Conservation (phyloP, 2,797 vertebrate species). For the Spondyliosoma cantharus region DNA sequence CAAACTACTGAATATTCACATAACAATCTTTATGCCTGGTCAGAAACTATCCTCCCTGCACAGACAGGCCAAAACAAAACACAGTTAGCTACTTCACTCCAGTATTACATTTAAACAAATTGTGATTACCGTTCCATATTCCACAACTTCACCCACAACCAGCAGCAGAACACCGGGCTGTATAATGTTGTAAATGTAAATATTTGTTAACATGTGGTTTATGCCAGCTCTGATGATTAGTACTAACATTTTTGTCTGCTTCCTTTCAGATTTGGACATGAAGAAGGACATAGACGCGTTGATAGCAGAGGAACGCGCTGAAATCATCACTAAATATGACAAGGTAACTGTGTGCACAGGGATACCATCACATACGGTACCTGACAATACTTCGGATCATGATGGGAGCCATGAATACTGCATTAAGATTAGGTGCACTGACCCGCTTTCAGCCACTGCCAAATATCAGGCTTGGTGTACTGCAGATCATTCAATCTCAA, state of each 20-base stretch:
- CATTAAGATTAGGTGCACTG: not conserved
- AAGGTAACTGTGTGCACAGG: constrained; percentile 79
- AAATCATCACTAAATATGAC: constrained; percentile 91
- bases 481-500: not conserved
- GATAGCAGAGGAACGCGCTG: constrained; percentile 90
- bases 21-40: too few relatives aligned
- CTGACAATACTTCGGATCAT: not conserved
- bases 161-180: not conserved
- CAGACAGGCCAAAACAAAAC: too few relatives aligned
- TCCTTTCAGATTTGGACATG: constrained; percentile 89
- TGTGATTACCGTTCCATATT: not conserved
- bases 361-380: not conserved
- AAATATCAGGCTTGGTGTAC: not conserved
- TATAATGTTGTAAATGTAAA: not conserved
- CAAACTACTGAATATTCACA: too few relatives aligned
- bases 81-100: too few relatives aligned
- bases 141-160: not conserved
- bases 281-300: constrained; percentile 92
- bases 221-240: not conserved
- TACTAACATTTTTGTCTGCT: constrained; percentile 24
- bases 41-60: too few relatives aligned
- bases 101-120: not conserved
- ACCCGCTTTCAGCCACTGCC: not conserved
- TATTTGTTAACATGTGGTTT: not conserved
- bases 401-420: not conserved